A percentile compares a stretch with the other conserved stretches of the same genome.
phyloP scores from a whole-genome alignment of 2,113 vertebrate genomes.

The Spheniscus mendiculus region DNA sequence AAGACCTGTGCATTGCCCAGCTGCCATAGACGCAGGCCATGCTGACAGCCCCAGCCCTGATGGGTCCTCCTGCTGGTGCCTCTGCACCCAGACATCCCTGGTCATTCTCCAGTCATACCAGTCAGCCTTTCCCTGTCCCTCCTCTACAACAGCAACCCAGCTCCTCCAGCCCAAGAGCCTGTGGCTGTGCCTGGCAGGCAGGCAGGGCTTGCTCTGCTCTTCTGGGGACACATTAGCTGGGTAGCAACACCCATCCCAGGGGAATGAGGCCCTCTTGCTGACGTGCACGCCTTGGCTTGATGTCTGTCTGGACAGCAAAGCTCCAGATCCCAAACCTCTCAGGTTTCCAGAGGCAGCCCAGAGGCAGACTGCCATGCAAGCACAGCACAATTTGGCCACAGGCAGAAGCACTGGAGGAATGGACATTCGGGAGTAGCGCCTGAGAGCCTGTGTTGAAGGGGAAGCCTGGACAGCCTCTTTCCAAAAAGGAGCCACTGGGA shows the following conservation, averaged over 20 bases:
- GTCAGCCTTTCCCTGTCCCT: neutral
- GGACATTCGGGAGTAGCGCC: rapidly evolving
- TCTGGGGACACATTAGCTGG: rapidly evolving
- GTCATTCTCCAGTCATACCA: neutral
- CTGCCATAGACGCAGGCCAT: neutral
- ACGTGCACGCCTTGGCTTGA: rapidly evolving
- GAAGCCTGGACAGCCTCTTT: neutral
- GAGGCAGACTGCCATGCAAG: neutral
- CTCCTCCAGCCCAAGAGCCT: neutral
- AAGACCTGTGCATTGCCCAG: rapidly evolving
- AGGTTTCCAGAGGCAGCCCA: neutral
- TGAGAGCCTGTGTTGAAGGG: neutral
- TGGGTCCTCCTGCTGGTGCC: neutral
- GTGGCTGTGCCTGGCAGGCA: neutral
- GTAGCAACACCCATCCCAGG: neutral
- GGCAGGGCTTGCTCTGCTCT: neutral
- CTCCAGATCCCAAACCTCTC: neutral
- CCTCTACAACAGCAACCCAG: neutral
- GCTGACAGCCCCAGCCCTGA: neutral
- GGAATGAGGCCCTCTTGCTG: neutral
- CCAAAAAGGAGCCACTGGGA: neutral
- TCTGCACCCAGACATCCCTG: rapidly evolving
- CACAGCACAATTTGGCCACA: neutral
- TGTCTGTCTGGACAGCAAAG: neutral
- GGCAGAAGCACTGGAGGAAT: neutral